phyloP scores from a whole-genome alignment of 1,140 invertebrate species.

The Centruroides sculpturatus region DNA sequence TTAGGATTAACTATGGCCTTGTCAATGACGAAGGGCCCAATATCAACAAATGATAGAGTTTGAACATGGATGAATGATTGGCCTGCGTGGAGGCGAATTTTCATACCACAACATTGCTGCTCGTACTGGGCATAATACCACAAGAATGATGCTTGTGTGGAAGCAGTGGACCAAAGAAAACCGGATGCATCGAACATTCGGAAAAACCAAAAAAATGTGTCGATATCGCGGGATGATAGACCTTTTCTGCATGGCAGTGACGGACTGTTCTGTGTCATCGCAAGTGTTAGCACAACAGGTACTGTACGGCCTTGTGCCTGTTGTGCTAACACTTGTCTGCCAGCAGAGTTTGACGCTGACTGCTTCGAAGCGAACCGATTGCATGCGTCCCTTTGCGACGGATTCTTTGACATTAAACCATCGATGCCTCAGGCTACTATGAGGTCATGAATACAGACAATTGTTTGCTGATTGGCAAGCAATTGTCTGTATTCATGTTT shows the following conservation, averaged over 20 bases:
- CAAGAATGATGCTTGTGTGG: neutral
- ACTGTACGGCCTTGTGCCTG: too few species aligned
- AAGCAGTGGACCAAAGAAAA: conserved; percentile 1
- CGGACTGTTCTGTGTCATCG: neutral
- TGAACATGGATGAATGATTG: too few species aligned
- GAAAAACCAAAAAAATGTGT: neutral
- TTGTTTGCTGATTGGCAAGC: neutral
- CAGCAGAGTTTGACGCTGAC: neutral
- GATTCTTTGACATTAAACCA: neutral
- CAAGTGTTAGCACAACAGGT: neutral
- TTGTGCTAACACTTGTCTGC: too few species aligned
- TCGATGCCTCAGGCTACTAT: neutral
- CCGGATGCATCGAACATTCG: neutral
- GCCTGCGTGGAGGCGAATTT: too few species aligned
- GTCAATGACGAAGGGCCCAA: too few species aligned
- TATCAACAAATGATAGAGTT: too few species aligned
- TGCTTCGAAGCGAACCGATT: neutral
- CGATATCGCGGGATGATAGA: neutral
- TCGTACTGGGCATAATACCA: too few species aligned
- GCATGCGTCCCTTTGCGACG: neutral
- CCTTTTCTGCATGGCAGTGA: neutral
- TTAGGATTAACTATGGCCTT: too few species aligned
- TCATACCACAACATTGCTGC: too few species aligned
- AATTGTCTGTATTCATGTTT: too few species aligned
- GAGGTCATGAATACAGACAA: neutral